phyloP scores from a whole-genome alignment of 2,797 vertebrate genomes.

The Ptychobarbus kaznakovi region DNA sequence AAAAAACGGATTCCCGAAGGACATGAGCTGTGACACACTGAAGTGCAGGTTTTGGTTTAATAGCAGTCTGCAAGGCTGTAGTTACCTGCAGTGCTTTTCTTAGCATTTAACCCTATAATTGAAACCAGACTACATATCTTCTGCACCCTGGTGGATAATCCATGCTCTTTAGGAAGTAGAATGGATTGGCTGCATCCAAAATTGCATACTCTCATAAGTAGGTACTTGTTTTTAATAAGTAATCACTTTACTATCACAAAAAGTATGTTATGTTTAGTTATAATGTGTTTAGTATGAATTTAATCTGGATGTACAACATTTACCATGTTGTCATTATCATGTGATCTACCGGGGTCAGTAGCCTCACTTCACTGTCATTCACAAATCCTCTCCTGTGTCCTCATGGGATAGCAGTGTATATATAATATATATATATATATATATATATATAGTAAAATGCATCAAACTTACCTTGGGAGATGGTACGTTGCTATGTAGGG shows the following conservation, averaged over 20 bases:
- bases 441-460: not conserved
- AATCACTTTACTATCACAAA: not conserved
- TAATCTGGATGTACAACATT: not conserved
- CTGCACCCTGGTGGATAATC: not conserved
- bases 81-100: slow-evolving; percentile 24
- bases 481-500: slow-evolving; percentile 23
- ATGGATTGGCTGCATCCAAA: not conserved
- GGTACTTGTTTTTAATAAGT: not conserved
- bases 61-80: slow-evolving; percentile 12
- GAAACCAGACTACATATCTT: not conserved
- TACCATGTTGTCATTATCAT: not conserved
- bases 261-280: not conserved
- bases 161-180: not conserved
- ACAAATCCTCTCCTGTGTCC: not conserved
- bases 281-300: not conserved
- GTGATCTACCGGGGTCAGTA: not conserved
- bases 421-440: not conserved
- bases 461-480: slow-evolving; percentile 77
- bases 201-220: not conserved
- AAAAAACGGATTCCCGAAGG: slow-evolving; percentile 45
- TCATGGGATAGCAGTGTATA: not conserved
- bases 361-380: not conserved
- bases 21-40: slow-evolving; percentile 3
- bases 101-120: slow-evolving; percentile 22
- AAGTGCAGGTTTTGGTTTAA: slow-evolving; percentile 33